Percentiles rank a stretch among this genome's conserved stretches.
phyloP scores from a whole-genome alignment of 2,888 invertebrate species.

The Napeogenes inachia region DNA sequence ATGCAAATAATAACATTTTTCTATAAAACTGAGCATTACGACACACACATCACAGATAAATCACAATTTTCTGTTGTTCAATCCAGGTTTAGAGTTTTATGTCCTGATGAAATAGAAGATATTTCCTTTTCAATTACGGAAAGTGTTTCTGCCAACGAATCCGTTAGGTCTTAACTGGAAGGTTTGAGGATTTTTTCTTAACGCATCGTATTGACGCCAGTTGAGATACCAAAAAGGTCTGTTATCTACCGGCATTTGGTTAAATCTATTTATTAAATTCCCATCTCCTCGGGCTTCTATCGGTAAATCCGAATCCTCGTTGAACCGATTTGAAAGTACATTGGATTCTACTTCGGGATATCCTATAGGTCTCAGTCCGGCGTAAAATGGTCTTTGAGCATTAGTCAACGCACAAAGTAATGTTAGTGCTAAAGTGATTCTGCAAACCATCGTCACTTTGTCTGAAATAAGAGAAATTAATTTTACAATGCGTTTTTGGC shows the following conservation, averaged over 20 bases:
- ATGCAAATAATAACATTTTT: too few relatives aligned
- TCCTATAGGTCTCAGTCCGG: conserved; percentile 76
- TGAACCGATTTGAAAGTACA: conserved; percentile 51
- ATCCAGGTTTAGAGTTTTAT: too few relatives aligned
- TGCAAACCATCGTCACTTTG: conserved; percentile 2
- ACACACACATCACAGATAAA: too few relatives aligned
- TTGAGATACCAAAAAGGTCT: conserved; percentile 84
- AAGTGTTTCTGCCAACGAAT: conserved; percentile 31
- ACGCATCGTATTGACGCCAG: conserved; percentile 77
- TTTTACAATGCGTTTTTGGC: neutral
- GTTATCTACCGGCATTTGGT: conserved; percentile 78
- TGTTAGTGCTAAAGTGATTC: conserved; percentile 12
- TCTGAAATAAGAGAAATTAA: neutral
- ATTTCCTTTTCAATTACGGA: too few relatives aligned
- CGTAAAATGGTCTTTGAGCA: conserved; percentile 80
- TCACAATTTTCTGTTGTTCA: neutral
- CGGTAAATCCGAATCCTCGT: conserved; percentile 60
- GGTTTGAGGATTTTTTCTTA: conserved; percentile 59
- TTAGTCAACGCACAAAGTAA: conserved; percentile 4
- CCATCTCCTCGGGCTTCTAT: conserved; percentile 78
- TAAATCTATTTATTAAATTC: conserved; percentile 75
- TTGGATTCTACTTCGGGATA: conserved; percentile 72
- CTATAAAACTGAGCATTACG: too few relatives aligned
- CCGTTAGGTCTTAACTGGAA: conserved; percentile 48
- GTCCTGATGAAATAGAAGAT: too few relatives aligned